A percentile compares a stretch with the other conserved stretches of the same genome.
Evolutionary conservation across 2,797 vertebrate genomes (phyloP).

Genomic region (Carcharodon carcharias): DNA sequence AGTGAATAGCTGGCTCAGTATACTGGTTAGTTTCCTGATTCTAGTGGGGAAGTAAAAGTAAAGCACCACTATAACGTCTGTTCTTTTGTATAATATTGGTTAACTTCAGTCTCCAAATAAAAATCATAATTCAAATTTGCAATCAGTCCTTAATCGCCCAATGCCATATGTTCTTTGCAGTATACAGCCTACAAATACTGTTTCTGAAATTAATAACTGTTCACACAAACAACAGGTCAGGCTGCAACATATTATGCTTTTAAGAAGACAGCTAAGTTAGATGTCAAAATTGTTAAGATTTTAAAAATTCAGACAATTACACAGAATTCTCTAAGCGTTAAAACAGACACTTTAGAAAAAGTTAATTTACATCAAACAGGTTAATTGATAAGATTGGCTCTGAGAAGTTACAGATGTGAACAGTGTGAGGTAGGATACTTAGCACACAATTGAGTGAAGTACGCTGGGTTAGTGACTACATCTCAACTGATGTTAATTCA

Average conservation of each 20-base stretch:
- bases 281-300: neutral
- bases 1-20: neutral
- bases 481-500: neutral
- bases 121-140: neutral
- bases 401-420: neutral
- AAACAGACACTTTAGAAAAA: neutral
- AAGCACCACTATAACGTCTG: neutral
- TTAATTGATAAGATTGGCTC: neutral
- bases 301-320: neutral
- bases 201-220: neutral
- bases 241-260: neutral
- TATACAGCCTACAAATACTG: neutral
- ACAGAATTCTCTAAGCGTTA: neutral
- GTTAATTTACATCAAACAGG: too few species aligned
- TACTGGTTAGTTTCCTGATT: neutral
- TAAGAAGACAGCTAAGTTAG: neutral
- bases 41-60: neutral
- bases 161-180: neutral
- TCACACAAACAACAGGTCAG: neutral
- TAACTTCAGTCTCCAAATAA: neutral
- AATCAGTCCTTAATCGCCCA: too few species aligned
- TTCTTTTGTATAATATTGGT: neutral
- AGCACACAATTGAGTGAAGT: neutral
- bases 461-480: neutral
- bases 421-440: too few species aligned